Conservation (phyloP, 1,140 invertebrate genomes). For the Drosophila lacteicornis region DNA sequence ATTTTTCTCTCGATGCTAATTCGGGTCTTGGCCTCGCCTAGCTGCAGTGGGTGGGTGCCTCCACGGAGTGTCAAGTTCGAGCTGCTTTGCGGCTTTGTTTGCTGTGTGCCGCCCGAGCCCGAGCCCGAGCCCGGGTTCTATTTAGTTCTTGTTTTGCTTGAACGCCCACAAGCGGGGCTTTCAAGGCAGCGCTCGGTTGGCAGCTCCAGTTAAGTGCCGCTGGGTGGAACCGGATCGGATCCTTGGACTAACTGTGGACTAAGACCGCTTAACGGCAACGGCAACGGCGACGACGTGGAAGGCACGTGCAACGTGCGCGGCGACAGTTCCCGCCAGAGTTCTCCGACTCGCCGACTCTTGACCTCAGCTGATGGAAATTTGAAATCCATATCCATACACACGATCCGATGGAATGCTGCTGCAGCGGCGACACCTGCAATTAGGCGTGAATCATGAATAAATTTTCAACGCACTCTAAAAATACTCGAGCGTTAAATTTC, state of each 20-base stretch:
- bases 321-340: constrained; percentile 31
- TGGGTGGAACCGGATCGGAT: constrained; percentile 46
- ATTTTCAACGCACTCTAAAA: constrained; percentile 48
- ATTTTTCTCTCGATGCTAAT: constrained; percentile 36
- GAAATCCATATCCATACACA: constrained; percentile 18
- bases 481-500: constrained; percentile 25
- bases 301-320: constrained; percentile 24
- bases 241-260: constrained; percentile 2
- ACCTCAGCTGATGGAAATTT: constrained; percentile 41
- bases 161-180: constrained; percentile 46
- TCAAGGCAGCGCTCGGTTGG: constrained; percentile 53
- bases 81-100: not conserved
- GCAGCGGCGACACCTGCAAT: constrained; percentile 52
- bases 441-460: constrained; percentile 63
- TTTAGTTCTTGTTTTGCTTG: constrained; percentile 47
- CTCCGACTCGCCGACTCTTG: constrained; percentile 32
- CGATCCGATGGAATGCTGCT: constrained; percentile 15
- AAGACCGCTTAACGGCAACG: not conserved
- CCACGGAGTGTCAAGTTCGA: constrained; percentile 39
- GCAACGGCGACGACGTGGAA: constrained; percentile 2
- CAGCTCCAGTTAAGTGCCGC: constrained; percentile 50
- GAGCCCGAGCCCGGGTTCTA: constrained; percentile 13
- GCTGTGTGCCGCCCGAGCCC: not conserved
- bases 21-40: constrained; percentile 20
- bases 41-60: constrained; percentile 17